Percentiles rank a stretch among this genome's conserved stretches.
Conservation (phyloP, 1,140 invertebrate genomes). For the Bemisia tabaci region DNA sequence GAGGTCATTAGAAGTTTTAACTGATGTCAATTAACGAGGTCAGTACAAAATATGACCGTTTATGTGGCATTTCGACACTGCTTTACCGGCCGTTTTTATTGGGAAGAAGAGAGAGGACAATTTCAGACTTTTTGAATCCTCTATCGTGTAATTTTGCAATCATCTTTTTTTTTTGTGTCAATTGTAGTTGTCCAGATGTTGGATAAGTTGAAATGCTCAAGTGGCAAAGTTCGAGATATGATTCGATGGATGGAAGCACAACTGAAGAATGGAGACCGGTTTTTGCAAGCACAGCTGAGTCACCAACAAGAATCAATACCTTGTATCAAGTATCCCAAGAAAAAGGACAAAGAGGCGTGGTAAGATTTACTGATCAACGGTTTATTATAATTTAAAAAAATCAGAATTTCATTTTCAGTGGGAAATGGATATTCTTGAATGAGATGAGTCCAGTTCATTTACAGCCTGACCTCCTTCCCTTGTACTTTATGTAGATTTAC, state of each 20-base stretch:
- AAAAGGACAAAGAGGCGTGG: slow-evolving; percentile 52
- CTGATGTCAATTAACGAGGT: too few species aligned
- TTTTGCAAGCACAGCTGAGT: slow-evolving; percentile 60
- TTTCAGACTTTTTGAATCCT: background rate
- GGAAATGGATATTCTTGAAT: too few species aligned
- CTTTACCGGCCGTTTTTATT: background rate
- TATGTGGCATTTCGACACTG: too few species aligned
- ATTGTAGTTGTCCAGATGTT: slow-evolving; percentile 71
- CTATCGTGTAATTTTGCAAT: slow-evolving; percentile 8
- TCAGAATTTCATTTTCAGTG: too few species aligned
- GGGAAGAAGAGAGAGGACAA: too few species aligned
- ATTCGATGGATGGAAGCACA: slow-evolving; percentile 83
- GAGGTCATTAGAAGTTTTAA: too few species aligned
- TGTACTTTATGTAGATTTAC: too few species aligned
- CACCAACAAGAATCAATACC: slow-evolving; percentile 59
- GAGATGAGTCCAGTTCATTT: too few species aligned
- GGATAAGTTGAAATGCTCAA: slow-evolving; percentile 67
- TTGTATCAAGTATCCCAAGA: slow-evolving; percentile 52
- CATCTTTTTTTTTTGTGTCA: slow-evolving; percentile 27
- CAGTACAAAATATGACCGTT: too few species aligned
- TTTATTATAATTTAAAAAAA: too few species aligned
- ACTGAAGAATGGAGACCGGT: slow-evolving; percentile 68
- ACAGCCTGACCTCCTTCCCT: too few species aligned
- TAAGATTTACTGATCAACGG: too few species aligned
- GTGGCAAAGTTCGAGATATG: slow-evolving; percentile 61